Evolutionary conservation across 1,140 invertebrate genomes (phyloP).

Genomic region (Radopholus similis): DNA sequence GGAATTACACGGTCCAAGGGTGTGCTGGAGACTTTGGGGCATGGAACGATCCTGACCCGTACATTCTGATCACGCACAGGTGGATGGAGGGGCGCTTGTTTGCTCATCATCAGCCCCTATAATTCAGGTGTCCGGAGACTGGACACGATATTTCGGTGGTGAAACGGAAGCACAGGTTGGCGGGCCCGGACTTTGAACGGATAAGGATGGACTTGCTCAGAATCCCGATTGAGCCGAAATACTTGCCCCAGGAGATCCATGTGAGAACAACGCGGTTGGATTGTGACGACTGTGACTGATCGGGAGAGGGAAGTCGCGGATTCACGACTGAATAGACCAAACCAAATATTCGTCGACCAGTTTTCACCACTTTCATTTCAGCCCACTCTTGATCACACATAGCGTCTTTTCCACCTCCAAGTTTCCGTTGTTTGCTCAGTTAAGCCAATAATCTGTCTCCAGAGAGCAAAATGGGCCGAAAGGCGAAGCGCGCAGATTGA

Average conservation of each 20-base stretch:
- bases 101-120: too few species aligned
- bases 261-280: constrained; percentile 7
- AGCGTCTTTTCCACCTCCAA: not conserved
- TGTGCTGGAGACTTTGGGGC: constrained; percentile 14
- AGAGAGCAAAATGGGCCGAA: too few species aligned
- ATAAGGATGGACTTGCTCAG: not conserved
- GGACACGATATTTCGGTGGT: constrained; percentile 20
- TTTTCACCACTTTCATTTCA: too few species aligned
- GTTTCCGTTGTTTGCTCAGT: not conserved
- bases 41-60: constrained; percentile 15
- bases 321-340: not conserved
- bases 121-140: constrained; percentile 3
- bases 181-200: not conserved
- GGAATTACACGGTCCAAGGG: constrained; percentile 10
- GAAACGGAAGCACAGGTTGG: constrained; percentile 6
- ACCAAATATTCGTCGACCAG: too few species aligned
- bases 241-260: not conserved
- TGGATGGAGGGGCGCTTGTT: too few species aligned
- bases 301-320: not conserved
- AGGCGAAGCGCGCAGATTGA: too few species aligned
- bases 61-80: constrained; percentile 8
- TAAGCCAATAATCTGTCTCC: constrained; percentile 2
- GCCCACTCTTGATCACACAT: too few species aligned
- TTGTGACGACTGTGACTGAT: not conserved
- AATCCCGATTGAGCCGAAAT: constrained; percentile 7